Percentiles rank a stretch among this genome's conserved stretches.
phyloP scores from a whole-genome alignment of 2,113 vertebrate genomes.

The Galbula dea region DNA sequence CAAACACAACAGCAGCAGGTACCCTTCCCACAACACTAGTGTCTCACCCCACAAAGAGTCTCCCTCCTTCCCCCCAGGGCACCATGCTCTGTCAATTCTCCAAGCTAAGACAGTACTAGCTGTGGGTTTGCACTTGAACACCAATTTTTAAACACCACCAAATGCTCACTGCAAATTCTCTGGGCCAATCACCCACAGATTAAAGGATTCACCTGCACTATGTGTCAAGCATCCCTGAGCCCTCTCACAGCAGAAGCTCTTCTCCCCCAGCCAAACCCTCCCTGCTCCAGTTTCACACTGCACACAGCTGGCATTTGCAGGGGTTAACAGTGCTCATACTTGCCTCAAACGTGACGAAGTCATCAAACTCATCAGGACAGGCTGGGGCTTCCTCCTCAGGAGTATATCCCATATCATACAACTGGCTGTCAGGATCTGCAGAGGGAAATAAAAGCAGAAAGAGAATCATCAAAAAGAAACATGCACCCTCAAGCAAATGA shows the following conservation, averaged over 20 bases:
- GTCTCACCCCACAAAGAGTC: neutral
- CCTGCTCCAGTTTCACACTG: rapidly evolving
- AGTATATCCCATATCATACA: slow-evolving; percentile 78
- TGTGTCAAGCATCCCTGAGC: neutral
- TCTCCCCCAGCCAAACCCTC: neutral
- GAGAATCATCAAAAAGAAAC: neutral
- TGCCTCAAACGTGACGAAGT: slow-evolving; percentile 85
- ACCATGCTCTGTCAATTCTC: rapidly evolving
- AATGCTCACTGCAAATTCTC: neutral
- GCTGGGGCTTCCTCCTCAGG: slow-evolving; percentile 79
- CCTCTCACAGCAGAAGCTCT: neutral
- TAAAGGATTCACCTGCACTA: neutral
- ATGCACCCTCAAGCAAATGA: rapidly evolving
- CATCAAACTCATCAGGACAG: slow-evolving; percentile 89
- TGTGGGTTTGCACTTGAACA: neutral
- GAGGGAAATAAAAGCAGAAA: neutral
- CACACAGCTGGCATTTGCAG: rapidly evolving
- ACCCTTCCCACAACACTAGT: rapidly evolving
- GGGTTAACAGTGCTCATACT: slow-evolving; percentile 28
- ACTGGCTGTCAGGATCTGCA: slow-evolving; percentile 82
- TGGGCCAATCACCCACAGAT: neutral
- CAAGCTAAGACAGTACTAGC: neutral
- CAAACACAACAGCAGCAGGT: neutral
- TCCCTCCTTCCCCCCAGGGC: neutral
- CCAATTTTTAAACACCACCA: neutral